Evolutionary conservation across 2,113 vertebrate species (phyloP), one percentile per base, ranked within the genome.

Genomic region (Sorex araneus): DNA sequence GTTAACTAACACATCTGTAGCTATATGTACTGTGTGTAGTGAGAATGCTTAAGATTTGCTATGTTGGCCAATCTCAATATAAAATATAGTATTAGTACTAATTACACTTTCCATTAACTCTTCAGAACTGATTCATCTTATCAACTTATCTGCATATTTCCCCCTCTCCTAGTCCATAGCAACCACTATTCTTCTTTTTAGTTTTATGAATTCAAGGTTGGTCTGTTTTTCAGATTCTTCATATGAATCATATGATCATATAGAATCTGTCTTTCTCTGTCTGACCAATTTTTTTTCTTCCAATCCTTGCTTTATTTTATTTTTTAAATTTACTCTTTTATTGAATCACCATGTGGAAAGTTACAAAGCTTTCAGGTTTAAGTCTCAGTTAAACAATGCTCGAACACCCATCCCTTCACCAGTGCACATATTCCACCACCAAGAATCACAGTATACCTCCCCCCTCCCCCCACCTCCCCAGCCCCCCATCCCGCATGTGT

Each of bases 31-130:
- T 78, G 50, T 54, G 25, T 40, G 21, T 45, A 40, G 25, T 60
- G 13, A 80, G 27, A 36, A 74, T 8, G 15, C 28, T 67, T 81
- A 67, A 81, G 69, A 32, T 57, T 45, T 67, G 30, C 45, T 43
- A 43, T 92, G 60, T 87, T 34, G 43, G 76, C 57, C 43, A 75
- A 50, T 81, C 81, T 54, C 16, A 40, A 86, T 23, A 43, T 34
- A 64, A 23, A 34, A 67, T 66, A 87, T 1, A 73, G 15, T 54
- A 36, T 64, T 71, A 43, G 80, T 43, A 66, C 54, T 21, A 7
- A 32, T 6, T 57, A 57, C 28, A 28, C 23, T 43, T 4, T 43
- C 32, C 23, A 43, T 54, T 30, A 75, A 70, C 43, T 23, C 15
- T 60, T 75, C 84, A 67, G 84, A 81, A 82, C 11, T 57, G 40